Base-by-base conservation (phyloP, 92 coral and sea anemone genomes). In the Epizoanthus rinbou region DNA sequence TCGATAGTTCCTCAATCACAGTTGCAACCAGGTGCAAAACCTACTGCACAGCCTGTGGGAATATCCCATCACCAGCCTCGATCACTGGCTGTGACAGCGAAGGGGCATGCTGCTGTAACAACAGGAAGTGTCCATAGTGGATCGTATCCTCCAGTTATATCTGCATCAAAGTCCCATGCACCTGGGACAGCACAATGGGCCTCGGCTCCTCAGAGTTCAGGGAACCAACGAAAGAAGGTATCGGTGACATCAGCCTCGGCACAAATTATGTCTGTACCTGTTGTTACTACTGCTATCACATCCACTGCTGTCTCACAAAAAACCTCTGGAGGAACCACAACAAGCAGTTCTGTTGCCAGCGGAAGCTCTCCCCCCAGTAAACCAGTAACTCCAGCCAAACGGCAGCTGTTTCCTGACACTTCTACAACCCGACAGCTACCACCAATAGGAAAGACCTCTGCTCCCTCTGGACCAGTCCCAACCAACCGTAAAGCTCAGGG, bases 101-200 rank as follows among this genome's bases (percentile, higher is more conserved):
- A 75, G 58, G 68, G 64, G 21, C 86, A 69, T 28, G 6, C 75
- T 33, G 57, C 64, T 79, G 88, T 73, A 14, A 69, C 85, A 64
- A 78, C 72, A 15, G 19, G 71, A 62, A 78, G 59, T 39, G 57
- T 41, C 16, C 87, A 74, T 50, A 63, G 80, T 69, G 19, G 81
- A 0, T 56, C 87, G 19, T 23, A 45, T 53, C 58, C 68, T 15
- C 25, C 74, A 5, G 19, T 53, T 7, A 68, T 73, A 10, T 75
- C 87, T 6, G 84, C 79, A 1, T 53, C 76, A 21, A 87, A 82
- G 24, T 73, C 84, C 21, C 99, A 96, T 75, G 89, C 93, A 57
- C 99, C 99, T 6, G 95, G 99, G 80, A 94, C 98, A 8, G 99
- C 98, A 15, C 93, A 92, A 64, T 96, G 99, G 99, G 99, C 96